These are phyloP conservation scores for Uropetala carovei DNA, from an alignment of 2,888 invertebrate species.

Conservation along the genomic window DNA sequence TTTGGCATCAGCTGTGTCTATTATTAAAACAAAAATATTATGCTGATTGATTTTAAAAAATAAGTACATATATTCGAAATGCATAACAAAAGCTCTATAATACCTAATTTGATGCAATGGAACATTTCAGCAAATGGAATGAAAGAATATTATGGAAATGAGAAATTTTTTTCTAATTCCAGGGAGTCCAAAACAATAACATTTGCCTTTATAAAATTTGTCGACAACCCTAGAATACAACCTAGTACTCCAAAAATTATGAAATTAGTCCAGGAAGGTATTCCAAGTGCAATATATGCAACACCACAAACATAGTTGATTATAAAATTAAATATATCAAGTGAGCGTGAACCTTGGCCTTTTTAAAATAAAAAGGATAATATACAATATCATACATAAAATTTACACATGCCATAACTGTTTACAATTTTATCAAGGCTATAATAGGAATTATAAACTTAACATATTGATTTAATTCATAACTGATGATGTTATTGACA, in stretches of 20 bases:
- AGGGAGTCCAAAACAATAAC: background rate
- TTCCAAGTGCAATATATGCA: slow-evolving; percentile 41
- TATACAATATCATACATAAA: background rate
- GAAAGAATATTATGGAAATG: background rate
- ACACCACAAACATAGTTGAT: slow-evolving; percentile 42
- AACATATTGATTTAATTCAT: slow-evolving; percentile 23
- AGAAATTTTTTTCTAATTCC: background rate
- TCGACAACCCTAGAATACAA: slow-evolving; percentile 44
- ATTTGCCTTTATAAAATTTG: slow-evolving; percentile 23
- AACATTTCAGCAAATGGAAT: background rate
- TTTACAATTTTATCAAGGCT: background rate
- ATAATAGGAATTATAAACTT: background rate
- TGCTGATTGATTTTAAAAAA: too few species aligned
- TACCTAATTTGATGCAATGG: background rate
- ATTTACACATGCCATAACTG: background rate
- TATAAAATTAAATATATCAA: slow-evolving; percentile 58
- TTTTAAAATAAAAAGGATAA: background rate
- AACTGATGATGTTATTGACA: slow-evolving; percentile 27
- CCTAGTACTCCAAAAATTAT: slow-evolving; percentile 52
- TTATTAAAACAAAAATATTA: too few species aligned
- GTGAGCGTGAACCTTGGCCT: slow-evolving; percentile 61
- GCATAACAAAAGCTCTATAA: background rate
- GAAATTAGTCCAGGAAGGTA: slow-evolving; percentile 25
- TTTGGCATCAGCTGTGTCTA: too few species aligned
- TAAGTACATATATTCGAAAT: background rate